Percentiles rank a stretch among this genome's conserved stretches.
Conservation (phyloP, 2,797 vertebrate species). For the Sparus aurata region DNA sequence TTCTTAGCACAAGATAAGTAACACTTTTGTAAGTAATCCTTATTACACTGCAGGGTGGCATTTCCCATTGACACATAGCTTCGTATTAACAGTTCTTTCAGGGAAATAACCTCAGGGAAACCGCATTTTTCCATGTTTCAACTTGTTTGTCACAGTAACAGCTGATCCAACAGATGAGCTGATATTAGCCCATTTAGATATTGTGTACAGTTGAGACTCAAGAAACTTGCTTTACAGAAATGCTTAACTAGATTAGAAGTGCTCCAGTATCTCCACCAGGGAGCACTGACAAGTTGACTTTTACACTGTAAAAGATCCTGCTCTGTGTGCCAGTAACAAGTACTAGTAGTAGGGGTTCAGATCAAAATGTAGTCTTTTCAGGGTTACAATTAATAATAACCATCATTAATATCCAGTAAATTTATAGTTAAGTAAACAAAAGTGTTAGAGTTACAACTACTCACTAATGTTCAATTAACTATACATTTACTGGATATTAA, state of each 20-base stretch:
- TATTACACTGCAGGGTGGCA: background rate
- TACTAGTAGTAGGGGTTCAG: background rate
- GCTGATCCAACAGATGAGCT: background rate
- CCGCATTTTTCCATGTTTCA: too few relatives aligned
- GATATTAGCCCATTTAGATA: background rate
- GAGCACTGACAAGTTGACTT: background rate
- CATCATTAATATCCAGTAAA: too few relatives aligned
- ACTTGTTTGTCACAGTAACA: background rate
- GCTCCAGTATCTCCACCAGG: background rate
- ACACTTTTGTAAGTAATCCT: background rate
- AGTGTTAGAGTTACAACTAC: too few relatives aligned
- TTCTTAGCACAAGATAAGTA: slow-evolving; percentile 13
- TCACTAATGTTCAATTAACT: too few relatives aligned
- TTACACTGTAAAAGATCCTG: background rate
- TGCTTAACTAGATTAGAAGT: background rate
- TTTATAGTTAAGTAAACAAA: too few relatives aligned
- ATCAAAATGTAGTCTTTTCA: background rate
- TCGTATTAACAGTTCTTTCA: background rate
- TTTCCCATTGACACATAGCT: background rate
- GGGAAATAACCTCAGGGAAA: background rate
- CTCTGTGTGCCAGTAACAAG: background rate
- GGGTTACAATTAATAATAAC: too few relatives aligned
- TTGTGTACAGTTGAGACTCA: too few relatives aligned
- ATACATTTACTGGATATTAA: too few relatives aligned
- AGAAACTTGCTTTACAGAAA: background rate